phyloP scores from a whole-genome alignment of 2,888 invertebrate species.

The Drosophila affinis region DNA sequence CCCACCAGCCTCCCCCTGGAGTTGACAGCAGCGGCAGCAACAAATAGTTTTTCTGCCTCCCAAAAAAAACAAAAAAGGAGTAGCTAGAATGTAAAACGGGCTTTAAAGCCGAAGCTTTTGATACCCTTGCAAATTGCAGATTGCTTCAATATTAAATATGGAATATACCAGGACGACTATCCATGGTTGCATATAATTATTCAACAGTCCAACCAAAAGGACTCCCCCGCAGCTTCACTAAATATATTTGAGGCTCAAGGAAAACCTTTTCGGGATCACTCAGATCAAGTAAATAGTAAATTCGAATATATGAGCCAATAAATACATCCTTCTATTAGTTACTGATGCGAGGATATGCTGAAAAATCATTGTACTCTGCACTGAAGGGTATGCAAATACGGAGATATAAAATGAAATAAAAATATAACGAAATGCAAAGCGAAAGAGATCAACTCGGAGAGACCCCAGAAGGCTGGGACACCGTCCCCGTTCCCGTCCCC shows the following conservation, averaged over 20 bases:
- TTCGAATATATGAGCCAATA: no score
- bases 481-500: background rate
- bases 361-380: background rate
- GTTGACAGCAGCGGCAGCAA: conserved; percentile 74
- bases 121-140: background rate
- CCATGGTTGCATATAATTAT: no score
- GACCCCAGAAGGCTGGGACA: background rate
- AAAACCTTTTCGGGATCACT: no score
- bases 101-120: background rate
- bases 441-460: conserved; percentile 65
- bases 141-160: no score
- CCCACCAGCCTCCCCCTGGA: conserved; percentile 20
- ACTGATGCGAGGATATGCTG: no score
- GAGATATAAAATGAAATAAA: conserved; percentile 29
- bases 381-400: background rate
- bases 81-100: background rate
- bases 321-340: no score
- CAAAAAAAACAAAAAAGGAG: conserved; percentile 16
- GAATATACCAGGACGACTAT: no score
- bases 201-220: no score
- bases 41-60: conserved; percentile 64
- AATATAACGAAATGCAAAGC: conserved; percentile 50
- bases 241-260: no score
- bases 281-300: no score
- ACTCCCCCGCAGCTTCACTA: no score